Evolutionary conservation across 1,140 invertebrate species (phyloP), one percentile per base, ranked within the genome.

Genomic region (Epicauta chinensis): DNA sequence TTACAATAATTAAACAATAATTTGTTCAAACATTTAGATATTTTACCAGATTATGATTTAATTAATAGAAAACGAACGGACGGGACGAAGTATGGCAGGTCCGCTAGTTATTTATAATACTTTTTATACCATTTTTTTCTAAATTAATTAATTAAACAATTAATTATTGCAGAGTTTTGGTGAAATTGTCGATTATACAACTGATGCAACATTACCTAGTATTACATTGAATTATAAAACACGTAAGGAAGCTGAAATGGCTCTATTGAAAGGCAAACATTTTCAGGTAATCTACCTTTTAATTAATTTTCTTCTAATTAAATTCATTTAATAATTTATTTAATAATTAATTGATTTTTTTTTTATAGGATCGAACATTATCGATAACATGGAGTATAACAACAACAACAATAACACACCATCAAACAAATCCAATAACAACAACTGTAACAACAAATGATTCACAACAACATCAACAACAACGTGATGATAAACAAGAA

Each of bases 161-260:
- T 34, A n/a, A 37, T 46, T 50, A 30, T 53, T 38, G 12, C 66
- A 88, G 83, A 76, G 82, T 79, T 86, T 77, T 67, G 86, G 86
- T 37, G 80, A 83, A 63, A 81, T 89, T 50, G 75, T 82, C 2
- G 83, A 83, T 60, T 79, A 82, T 58, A 77, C 82, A 40, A 75
- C 77, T 40, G 83, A 86, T 65, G 77, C 81, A 17, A 76, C 76
- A 11, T 79, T 78, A 39, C 82, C 83, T 14, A 81, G 82, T 37
- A 74, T 86, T 43, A 79, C 85, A 23, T 69, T 90, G 32, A 82
- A 82, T 61, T 91, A 80, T 63, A 81, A 84, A 57, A 77, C 81
- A 7, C 75, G 87, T 57, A 85, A 84, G 65, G 81, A 85, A 55
- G 87, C 87, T 1, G 87, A 90, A 68, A 71, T 79, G 6, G 83